phyloP scores from a whole-genome alignment of 2,113 vertebrate species.

The Pachycephala philippinensis region DNA sequence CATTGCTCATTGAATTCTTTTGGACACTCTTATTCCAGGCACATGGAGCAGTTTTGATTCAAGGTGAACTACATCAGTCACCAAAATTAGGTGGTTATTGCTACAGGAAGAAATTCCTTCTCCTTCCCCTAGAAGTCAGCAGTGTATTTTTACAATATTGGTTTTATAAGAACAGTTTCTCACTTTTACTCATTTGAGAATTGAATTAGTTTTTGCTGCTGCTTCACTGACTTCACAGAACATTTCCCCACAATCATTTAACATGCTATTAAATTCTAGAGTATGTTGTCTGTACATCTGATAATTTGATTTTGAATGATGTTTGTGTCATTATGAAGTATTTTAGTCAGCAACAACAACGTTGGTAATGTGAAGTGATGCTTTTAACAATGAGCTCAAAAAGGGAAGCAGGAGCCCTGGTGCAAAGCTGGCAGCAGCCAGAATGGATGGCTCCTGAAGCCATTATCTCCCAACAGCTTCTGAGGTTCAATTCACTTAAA shows the following conservation, averaged over 20 bases:
- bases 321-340: slow-evolving; percentile 81
- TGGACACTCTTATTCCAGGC: background rate
- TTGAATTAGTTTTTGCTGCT: slow-evolving; percentile 76
- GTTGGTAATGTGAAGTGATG: slow-evolving; percentile 36
- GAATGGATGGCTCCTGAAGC: slow-evolving; percentile 44
- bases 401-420: slow-evolving; percentile 19
- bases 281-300: slow-evolving; percentile 75
- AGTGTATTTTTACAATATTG: slow-evolving; percentile 33
- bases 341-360: slow-evolving; percentile 75
- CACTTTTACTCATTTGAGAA: slow-evolving; percentile 76
- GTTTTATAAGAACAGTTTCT: slow-evolving; percentile 73
- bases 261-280: slow-evolving; percentile 78
- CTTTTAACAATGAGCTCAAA: slow-evolving; percentile 55
- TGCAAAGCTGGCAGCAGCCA: slow-evolving; percentile 6
- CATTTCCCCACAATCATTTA: slow-evolving; percentile 81
- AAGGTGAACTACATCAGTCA: slow-evolving; percentile 22
- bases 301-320: slow-evolving; percentile 88
- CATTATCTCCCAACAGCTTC: slow-evolving; percentile 34
- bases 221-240: slow-evolving; percentile 78
- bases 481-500: slow-evolving; percentile 48
- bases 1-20: background rate
- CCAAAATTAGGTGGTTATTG: background rate
- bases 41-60: background rate
- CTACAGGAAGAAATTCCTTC: background rate
- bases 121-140: background rate